Percentiles rank a stretch among this genome's conserved stretches.
Evolutionary conservation across 2,888 invertebrate species (phyloP).

Genomic region (Ornithoptera alexandrae): DNA sequence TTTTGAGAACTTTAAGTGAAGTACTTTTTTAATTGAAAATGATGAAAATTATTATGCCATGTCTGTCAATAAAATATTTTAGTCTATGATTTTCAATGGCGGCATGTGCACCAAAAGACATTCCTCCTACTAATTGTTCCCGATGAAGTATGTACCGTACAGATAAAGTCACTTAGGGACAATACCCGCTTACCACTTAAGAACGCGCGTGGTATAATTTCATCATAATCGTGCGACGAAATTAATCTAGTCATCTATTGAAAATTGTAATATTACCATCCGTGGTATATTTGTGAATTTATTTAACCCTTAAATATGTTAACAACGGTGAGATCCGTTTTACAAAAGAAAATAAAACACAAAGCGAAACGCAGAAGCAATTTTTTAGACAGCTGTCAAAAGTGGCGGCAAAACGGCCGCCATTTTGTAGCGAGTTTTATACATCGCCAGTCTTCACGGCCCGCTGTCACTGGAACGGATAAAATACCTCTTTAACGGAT

Average conservation of each 20-base stretch:
- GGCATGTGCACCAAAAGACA: conserved; percentile 30
- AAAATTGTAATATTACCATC: neutral
- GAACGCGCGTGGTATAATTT: conserved; percentile 28
- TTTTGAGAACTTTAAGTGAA: no score
- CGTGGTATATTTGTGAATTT: neutral
- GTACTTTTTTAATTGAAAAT: no score
- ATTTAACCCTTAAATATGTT: neutral
- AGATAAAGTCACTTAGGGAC: conserved; percentile 42
- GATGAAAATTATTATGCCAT: no score
- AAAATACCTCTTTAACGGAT: conserved; percentile 64
- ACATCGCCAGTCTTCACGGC: conserved; percentile 39
- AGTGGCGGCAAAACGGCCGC: conserved; percentile 30
- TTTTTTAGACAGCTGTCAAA: conserved; percentile 27
- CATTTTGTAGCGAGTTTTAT: conserved; percentile 41
- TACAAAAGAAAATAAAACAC: neutral
- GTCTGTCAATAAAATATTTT: no score
- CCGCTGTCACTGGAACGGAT: conserved; percentile 63
- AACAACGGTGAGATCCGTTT: neutral
- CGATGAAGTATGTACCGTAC: conserved; percentile 43
- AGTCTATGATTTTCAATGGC: conserved; percentile 15
- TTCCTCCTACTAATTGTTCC: conserved; percentile 44
- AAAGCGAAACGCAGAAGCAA: conserved; percentile 12
- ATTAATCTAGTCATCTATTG: no score
- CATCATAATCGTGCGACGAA: no score
- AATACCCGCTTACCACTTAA: conserved; percentile 42